These are phyloP conservation scores for Dione vanillae DNA, from an alignment of 2,888 invertebrate genomes.

Conservation along the genomic window DNA sequence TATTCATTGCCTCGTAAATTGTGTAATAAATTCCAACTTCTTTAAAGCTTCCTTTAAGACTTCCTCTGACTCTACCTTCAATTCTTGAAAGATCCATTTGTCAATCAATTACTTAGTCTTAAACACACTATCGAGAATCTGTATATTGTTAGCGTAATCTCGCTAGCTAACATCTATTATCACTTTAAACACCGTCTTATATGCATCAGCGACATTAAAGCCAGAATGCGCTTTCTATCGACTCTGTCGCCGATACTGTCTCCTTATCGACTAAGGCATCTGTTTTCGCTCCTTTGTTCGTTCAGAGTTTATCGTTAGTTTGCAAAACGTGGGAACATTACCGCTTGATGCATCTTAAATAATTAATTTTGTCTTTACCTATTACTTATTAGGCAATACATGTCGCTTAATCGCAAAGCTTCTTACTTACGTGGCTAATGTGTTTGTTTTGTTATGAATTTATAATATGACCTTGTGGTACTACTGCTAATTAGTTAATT, in stretches of 20 bases:
- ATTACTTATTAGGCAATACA: slow-evolving; percentile 25
- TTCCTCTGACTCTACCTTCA: too few species aligned
- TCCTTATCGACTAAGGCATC: slow-evolving; percentile 60
- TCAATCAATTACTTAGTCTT: neutral
- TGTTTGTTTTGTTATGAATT: slow-evolving; percentile 3
- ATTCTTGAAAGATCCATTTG: too few species aligned
- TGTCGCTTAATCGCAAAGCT: slow-evolving; percentile 28
- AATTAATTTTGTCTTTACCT: slow-evolving; percentile 45
- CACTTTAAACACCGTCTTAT: slow-evolving; percentile 32
- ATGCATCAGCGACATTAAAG: slow-evolving; percentile 46
- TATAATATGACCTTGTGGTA: neutral
- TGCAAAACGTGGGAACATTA: slow-evolving; percentile 56
- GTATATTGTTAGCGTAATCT: slow-evolving; percentile 19
- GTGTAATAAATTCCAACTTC: neutral
- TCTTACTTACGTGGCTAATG: slow-evolving; percentile 18
- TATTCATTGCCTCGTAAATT: neutral
- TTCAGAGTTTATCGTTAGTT: slow-evolving; percentile 60
- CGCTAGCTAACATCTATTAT: slow-evolving; percentile 20
- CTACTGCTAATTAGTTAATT: slow-evolving; percentile 1
- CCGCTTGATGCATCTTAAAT: slow-evolving; percentile 46
- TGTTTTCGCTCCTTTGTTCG: slow-evolving; percentile 67
- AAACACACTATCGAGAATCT: slow-evolving; percentile 5
- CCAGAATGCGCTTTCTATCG: slow-evolving; percentile 63
- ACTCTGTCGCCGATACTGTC: slow-evolving; percentile 62
- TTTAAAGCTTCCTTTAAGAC: too few species aligned